phyloP scores from a whole-genome alignment of 2,113 vertebrate species.

The Eira barbara region DNA sequence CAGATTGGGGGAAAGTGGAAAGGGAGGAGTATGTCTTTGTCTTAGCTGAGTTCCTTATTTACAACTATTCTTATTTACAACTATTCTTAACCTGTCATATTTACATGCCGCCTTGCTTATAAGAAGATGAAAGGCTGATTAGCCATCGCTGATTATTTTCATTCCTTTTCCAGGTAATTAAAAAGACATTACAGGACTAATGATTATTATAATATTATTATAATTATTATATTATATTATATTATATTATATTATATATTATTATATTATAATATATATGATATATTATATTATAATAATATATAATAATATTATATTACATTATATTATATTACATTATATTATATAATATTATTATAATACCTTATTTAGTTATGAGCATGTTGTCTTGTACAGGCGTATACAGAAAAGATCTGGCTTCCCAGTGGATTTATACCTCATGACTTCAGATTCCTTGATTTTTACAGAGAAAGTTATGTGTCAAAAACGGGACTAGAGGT shows the following conservation, averaged over 20 bases:
- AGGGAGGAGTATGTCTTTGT: neutral
- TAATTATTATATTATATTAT: no score
- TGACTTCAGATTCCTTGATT: constrained; percentile 11
- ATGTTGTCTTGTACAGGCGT: neutral
- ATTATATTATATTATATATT: no score
- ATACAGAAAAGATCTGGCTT: constrained; percentile 2
- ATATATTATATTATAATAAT: no score
- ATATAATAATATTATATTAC: no score
- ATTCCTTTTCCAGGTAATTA: neutral
- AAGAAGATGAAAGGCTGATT: neutral
- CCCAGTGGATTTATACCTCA: neutral
- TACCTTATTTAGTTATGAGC: neutral
- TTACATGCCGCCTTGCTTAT: neutral
- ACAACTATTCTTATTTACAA: neutral
- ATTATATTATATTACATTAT: no score
- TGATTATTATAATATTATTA: neutral
- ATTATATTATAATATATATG: no score
- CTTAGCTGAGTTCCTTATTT: neutral
- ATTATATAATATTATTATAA: neutral
- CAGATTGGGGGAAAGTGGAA: neutral
- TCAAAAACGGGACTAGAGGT: neutral
- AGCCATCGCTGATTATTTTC: neutral
- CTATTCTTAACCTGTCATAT: neutral
- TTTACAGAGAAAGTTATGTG: neutral
- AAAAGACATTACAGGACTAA: neutral